Evolutionary conservation across 2,888 invertebrate genomes (phyloP), one percentile per base, ranked within the genome.

Genomic region (Agonopterix alstromeriana): DNA sequence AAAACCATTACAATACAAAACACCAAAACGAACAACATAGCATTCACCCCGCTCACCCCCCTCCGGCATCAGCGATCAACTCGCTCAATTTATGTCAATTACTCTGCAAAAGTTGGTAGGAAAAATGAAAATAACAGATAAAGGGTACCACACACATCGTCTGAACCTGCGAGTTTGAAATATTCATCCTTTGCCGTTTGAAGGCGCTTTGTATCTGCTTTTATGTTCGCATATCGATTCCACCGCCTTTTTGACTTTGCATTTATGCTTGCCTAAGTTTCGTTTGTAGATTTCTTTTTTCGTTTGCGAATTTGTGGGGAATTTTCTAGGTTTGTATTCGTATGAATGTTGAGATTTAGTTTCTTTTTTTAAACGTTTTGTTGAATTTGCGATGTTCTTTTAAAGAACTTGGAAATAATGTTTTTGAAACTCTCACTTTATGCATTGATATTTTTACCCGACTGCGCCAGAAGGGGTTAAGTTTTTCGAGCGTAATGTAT

Each of bases 31-130:
- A 27, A 5, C 27, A 7, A 2, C 27, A 7, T 27, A 27, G 27
- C 5, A 27, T 27, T 27, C 5, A 27, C 27, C 27, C 7, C 27
- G 3, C 17, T 4, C 17, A 17, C 4, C 7, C 27, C 27, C 5
- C 27, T 27, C 27, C 3, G 7, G 27, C 27, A 5, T 27, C 27
- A 27, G 27, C 5, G 2, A 27, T 27, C 27, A 27, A 36, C 35
- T 42, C 60, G 57, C 63, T 58, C 65, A 66, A 70, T 73, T 67
- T 66, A 67, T 62, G 72, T 66, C 73, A 73, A 71, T 73, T 70
- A 70, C 66, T 51, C 51, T 35, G 38, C 44, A 43, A 49, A 48
- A 46, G 49, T 48, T 50, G 50, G 42, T 35, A 44, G 52, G 53
- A 59, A 53, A 59, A 58, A 59, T 60, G 59, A 61, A 48, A 48